phyloP scores from a whole-genome alignment of 1,140 invertebrate species.

The Triops longicaudatus region DNA sequence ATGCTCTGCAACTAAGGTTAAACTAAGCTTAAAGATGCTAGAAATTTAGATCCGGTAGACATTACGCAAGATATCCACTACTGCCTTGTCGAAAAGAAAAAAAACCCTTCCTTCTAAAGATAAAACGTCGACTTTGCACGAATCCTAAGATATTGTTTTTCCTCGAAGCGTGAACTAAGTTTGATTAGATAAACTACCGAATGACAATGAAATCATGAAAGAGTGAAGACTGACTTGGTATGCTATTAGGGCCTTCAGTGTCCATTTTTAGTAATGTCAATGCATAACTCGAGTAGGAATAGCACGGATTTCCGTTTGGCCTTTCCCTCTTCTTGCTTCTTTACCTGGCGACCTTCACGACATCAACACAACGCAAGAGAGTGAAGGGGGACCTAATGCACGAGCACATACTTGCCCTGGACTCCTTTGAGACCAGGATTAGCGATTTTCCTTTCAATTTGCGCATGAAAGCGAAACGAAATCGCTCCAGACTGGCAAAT shows the following conservation, averaged over 20 bases:
- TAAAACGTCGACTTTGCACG: not conserved
- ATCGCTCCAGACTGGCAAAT: no score
- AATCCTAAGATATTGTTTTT: not conserved
- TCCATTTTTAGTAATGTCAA: not conserved
- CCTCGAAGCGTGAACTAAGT: not conserved
- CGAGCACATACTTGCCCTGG: not conserved
- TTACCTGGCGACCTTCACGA: slow-evolving; percentile 10
- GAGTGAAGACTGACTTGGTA: no score
- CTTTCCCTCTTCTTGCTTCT: not conserved
- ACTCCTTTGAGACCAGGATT: not conserved
- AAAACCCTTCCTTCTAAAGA: not conserved
- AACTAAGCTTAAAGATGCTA: not conserved
- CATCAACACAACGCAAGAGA: not conserved
- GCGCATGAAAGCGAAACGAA: not conserved
- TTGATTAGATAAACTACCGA: not conserved
- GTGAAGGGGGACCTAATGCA: not conserved
- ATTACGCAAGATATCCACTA: not conserved
- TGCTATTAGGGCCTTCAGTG: not conserved
- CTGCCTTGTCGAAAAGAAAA: not conserved
- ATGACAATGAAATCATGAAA: no score
- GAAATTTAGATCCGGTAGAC: not conserved
- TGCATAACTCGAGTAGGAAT: not conserved
- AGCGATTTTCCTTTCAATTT: not conserved
- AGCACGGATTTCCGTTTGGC: slow-evolving; percentile 2
- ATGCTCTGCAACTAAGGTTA: no score